Conservation (phyloP, 2,113 vertebrate genomes). For the Calidris pygmaea region DNA sequence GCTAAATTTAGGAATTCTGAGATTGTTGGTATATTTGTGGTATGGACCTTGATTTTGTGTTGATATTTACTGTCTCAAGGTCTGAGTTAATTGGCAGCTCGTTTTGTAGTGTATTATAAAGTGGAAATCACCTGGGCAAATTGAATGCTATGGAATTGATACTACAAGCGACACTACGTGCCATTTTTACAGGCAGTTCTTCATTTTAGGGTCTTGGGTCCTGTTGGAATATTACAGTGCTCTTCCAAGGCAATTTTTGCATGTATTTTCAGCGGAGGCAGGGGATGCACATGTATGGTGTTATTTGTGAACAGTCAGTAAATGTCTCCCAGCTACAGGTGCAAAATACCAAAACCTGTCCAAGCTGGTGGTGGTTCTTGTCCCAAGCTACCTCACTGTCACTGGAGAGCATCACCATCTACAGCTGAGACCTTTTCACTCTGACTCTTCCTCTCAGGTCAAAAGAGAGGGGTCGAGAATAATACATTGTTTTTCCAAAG, state of each 20-base stretch:
- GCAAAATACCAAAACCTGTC: not conserved
- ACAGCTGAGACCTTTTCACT: not conserved
- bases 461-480: not conserved
- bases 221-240: not conserved
- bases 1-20: not conserved
- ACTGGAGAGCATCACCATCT: not conserved
- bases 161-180: not conserved
- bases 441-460: not conserved
- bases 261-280: not conserved
- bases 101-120: not conserved
- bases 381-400: not conserved
- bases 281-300: not conserved
- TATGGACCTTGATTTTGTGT: not conserved
- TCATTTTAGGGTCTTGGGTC: not conserved
- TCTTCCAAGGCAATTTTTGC: not conserved
- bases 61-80: not conserved
- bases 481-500: not conserved
- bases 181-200: not conserved
- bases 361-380: not conserved
- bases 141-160: not conserved
- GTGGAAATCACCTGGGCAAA: not conserved
- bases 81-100: not conserved
- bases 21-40: fast-evolving
- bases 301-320: not conserved
- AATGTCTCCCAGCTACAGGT: not conserved